Conservation (phyloP, 2,797 vertebrate species). For the Gallinago solitaria region DNA sequence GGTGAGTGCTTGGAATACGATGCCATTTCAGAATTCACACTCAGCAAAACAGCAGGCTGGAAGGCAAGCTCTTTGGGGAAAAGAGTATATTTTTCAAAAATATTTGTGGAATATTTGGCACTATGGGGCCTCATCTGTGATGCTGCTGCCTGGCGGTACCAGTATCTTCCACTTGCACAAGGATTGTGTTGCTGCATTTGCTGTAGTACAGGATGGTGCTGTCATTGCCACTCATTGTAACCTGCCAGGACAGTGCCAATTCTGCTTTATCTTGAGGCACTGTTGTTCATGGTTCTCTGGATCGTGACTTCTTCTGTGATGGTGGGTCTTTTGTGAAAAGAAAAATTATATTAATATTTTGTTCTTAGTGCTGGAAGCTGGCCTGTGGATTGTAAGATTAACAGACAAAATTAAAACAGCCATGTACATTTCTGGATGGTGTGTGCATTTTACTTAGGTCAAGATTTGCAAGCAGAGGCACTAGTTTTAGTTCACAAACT, state of each 20-base stretch:
- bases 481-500: not conserved
- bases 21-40: not conserved
- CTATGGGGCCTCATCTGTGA: not conserved
- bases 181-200: not conserved
- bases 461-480: not conserved
- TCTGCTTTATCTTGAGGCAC: not conserved
- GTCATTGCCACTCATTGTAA: not conserved
- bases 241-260: not conserved
- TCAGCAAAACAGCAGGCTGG: not conserved
- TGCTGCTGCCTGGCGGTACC: not conserved
- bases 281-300: not conserved
- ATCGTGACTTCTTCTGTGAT: not conserved
- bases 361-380: not conserved
- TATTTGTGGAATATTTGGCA: not conserved
- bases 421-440: not conserved
- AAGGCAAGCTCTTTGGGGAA: not conserved
- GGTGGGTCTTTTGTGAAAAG: not conserved
- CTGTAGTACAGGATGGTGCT: not conserved
- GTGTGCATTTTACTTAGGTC: not conserved
- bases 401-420: not conserved
- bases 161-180: not conserved
- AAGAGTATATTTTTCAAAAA: not conserved
- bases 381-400: not conserved
- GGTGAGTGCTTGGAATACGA: conserved; percentile 74
- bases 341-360: not conserved